Base-by-base conservation (phyloP, 1,140 invertebrate species). In the Bursaphelenchus mucronatus region DNA sequence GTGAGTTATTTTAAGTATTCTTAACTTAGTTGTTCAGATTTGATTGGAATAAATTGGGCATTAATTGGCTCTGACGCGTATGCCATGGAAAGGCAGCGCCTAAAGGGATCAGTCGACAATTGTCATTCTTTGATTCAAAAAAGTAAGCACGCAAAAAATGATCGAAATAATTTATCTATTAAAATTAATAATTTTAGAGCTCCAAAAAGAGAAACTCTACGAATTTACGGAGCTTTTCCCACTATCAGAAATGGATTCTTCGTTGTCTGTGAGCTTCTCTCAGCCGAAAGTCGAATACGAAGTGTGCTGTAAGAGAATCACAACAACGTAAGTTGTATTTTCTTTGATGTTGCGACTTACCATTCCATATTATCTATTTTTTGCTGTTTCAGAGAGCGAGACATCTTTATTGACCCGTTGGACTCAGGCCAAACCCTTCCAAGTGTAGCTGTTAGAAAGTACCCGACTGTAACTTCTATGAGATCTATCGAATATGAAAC, bases 101-200 rank as follows among this genome's bases (percentile, higher is more conserved):
- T 80, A 9, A n/a, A 59, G 17, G 71, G 78, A 41, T 61, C 52
- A 13, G 69, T 74, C n/a, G 76, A 79, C 61, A 81, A 79, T 56
- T 79, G 76, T 53, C 76, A 79, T 56, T 72, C 75, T 49, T 61
- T 79, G 17, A 50, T 79, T n/a, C 69, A 71, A 44, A 67, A 73
- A 50, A 79, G 78, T 79, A 19, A 61, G 43, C 46, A 21, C 11
- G 40, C 13, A 53, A 39, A 43, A 52, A 30, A 43, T 45, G 41
- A 52, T 3, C 17, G 9, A 72, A 41, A 3, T 0, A 46, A 73
- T 72, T 40, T 57, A 13, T n/a, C n/a, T n/a, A n/a, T n/a, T n/a
- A n/a, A n/a, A n/a, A n/a, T 30, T n/a, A n/a, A 73, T 55, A 53
- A 44, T 55, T 67, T 55, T 55, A 71, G 63, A 76, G 59, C 30